Evolutionary conservation across 2,113 vertebrate species (phyloP).

Genomic region (Oostethus manadensis): DNA sequence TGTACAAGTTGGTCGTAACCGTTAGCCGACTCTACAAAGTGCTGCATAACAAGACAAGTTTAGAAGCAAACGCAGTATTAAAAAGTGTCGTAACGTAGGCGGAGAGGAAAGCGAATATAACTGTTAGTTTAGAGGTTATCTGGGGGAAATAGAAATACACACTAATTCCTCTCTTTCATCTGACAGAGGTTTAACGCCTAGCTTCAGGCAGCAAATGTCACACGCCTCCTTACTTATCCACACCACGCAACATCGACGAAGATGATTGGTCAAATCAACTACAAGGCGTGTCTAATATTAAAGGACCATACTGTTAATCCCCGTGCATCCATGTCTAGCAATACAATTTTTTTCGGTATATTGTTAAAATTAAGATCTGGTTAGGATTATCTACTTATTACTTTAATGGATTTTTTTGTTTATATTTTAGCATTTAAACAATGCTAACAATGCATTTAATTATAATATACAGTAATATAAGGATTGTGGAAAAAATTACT

Average conservation of each 20-base stretch:
- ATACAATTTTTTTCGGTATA: too few species aligned
- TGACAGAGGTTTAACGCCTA: constrained; percentile 36
- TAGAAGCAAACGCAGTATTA: constrained; percentile 15
- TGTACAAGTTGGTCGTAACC: constrained; percentile 26
- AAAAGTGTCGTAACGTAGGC: background rate
- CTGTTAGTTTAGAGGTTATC: constrained; percentile 4
- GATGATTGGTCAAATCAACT: constrained; percentile 51
- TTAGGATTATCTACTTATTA: too few species aligned
- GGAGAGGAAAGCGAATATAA: background rate
- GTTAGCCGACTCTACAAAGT: constrained; percentile 37
- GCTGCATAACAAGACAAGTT: constrained; percentile 18
- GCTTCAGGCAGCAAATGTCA: constrained; percentile 69
- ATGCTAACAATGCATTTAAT: too few species aligned
- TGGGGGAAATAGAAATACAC: constrained; percentile 5
- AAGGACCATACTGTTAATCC: constrained; percentile 10
- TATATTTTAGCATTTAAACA: too few species aligned
- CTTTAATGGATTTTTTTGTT: too few species aligned
- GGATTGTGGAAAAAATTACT: too few species aligned
- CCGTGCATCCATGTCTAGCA: background rate
- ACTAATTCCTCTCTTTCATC: constrained; percentile 23
- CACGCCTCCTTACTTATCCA: constrained; percentile 51
- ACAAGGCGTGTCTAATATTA: constrained; percentile 20
- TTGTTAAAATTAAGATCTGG: too few species aligned
- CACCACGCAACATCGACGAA: constrained; percentile 25
- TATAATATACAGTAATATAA: too few species aligned